Base-by-base conservation (phyloP, 2,113 vertebrate species). In the Cranoglanis bouderius region DNA sequence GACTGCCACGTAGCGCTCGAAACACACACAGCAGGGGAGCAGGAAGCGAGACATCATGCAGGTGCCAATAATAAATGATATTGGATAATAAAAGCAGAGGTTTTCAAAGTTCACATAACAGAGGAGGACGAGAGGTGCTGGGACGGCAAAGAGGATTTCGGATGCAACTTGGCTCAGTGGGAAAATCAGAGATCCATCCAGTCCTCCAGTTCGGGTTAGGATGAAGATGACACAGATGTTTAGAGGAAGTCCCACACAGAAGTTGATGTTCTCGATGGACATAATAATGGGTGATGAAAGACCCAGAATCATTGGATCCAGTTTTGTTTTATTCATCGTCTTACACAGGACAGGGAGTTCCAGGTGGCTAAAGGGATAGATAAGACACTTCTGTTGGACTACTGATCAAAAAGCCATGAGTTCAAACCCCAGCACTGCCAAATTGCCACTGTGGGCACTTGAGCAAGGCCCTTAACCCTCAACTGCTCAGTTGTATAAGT, bases 141-240 rank as follows among this genome's bases (percentile, higher is more conserved):
- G 49, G 13, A 86, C 16, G 16, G 85, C 72, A 24, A 59, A 75
- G 32, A 88, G 49, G 14, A 88, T 86, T 61, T 88, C 89, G 8
- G 61, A 51, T 26, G 46, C 0, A 90, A 38, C n/a, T n/a, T n/a
- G n/a, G n/a, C n/a, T n/a, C n/a, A n/a, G 74, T 0, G 29, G 29
- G 29, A 87, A 85, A 55, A 85, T 40, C 51, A 63, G 32, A 72
- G 70, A 38, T 40, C 35, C n/a, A 19, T 84, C 57, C 87, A 40
- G 63, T 53, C 35, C 72, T 32, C 49, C 65, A 32, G 74, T 32
- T 51, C 14, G 35, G 0, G 43, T 55, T 3, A 90, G 75, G 7
- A 70, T 19, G 35, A 82, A 53, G 2, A 90, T 67, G 43, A 87
- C 89, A 24, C 65, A 87, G 18, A 40, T 63, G 49, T 90, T 85